These are phyloP conservation scores for Andrena camellia DNA, from an alignment of 2,888 invertebrate genomes.

Conservation along the genomic window DNA sequence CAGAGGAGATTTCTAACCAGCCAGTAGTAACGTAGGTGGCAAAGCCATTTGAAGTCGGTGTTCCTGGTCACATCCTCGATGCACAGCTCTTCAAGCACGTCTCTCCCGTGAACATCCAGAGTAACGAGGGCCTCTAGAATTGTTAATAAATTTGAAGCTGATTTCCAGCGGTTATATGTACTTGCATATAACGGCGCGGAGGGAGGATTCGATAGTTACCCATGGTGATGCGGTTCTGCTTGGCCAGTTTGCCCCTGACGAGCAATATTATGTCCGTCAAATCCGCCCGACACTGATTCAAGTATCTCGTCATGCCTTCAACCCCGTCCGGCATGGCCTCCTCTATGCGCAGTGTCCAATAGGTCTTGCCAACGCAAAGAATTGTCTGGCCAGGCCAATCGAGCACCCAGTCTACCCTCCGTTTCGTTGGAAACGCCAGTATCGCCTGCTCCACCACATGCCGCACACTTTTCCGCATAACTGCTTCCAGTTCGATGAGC, in stretches of 20 bases:
- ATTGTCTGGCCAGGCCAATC: constrained; percentile 97
- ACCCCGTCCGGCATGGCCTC: constrained; percentile 89
- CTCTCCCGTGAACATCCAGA: constrained; percentile 96
- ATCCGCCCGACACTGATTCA: constrained; percentile 92
- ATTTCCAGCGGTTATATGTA: background rate
- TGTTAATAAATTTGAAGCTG: constrained; percentile 46
- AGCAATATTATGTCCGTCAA: constrained; percentile 93
- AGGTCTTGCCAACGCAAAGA: constrained; percentile 93
- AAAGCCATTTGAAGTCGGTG: constrained; percentile 96
- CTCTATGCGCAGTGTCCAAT: constrained; percentile 96
- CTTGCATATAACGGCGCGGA: background rate
- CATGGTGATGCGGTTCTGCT: constrained; percentile 95
- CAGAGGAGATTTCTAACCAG: constrained; percentile 86
- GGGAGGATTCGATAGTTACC: constrained; percentile 85
- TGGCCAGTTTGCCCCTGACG: constrained; percentile 93
- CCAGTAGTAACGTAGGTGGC: constrained; percentile 95
- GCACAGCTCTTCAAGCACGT: constrained; percentile 91
- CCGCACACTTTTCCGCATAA: constrained; percentile 96
- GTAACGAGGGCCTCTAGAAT: constrained; percentile 93
- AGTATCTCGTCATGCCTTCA: constrained; percentile 88
- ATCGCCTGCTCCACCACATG: constrained; percentile 90
- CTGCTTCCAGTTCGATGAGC: constrained; percentile 94
- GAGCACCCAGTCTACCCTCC: constrained; percentile 93
- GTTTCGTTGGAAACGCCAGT: constrained; percentile 89
- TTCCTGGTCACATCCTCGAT: constrained; percentile 89